phyloP scores from a whole-genome alignment of 2,797 vertebrate species.

The Dipus sagitta region DNA sequence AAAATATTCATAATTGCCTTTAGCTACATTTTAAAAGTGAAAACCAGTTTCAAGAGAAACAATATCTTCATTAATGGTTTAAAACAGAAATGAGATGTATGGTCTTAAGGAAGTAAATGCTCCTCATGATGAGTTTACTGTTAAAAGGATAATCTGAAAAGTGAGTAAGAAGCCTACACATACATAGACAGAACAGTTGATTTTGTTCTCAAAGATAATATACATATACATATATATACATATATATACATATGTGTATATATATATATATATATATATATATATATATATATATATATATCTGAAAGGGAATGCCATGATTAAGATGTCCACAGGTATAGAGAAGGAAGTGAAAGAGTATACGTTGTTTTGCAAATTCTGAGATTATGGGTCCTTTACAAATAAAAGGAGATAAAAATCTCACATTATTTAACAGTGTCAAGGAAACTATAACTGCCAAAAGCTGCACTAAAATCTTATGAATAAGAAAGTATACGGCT shows the following conservation, averaged over 20 bases:
- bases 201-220: constrained; percentile 14
- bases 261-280: too few species aligned
- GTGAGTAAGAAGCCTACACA: not conserved
- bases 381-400: not conserved
- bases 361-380: not conserved
- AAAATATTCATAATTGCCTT: not conserved
- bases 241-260: too few species aligned
- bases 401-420: not conserved
- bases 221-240: too few species aligned
- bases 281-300: not conserved
- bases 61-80: not conserved
- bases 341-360: not conserved
- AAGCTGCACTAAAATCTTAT: constrained; percentile 29
- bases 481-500: not conserved
- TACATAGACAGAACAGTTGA: not conserved
- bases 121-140: not conserved
- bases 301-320: not conserved
- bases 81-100: not conserved
- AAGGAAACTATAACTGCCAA: not conserved
- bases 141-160: constrained; percentile 21
- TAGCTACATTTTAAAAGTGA: not conserved
- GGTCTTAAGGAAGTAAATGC: not conserved
- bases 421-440: not conserved
- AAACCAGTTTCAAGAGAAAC: not conserved
- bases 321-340: not conserved